Evolutionary conservation across 64 coral and sea anemone species (phyloP), one percentile per base, ranked within the genome.

Genomic region (Dendronephthya gigantea): DNA sequence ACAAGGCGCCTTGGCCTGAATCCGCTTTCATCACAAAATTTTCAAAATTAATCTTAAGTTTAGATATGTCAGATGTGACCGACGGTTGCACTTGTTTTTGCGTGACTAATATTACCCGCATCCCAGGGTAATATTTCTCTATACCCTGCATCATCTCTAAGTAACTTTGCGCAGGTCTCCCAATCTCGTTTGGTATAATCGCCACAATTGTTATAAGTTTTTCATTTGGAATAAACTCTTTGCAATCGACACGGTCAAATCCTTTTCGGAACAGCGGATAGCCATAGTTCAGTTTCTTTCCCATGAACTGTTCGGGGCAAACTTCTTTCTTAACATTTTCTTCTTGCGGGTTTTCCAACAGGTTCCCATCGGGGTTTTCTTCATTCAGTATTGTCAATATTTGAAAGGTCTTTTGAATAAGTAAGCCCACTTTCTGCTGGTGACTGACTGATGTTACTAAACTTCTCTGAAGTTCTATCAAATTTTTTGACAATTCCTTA

Each of bases 181-280:
- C 29, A n/a, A n/a, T 6, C 19, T 30, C 82, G 34, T 65, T 82
- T 7, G 1, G 34, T 62, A 48, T 82, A 40, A 72, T 84, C 65
- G 88, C 68, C 79, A 91, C 39, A 35, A 84, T 33, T 36, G 94
- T 93, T 10, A 97, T 82, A 39, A 97, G 89, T 40, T 87, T 83
- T 39, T 81, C 58, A 29, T 86, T 83, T n/a, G 94, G 94, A 59
- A 91, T 70, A 81, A 49, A 89, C 11, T 91, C 40, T 16, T 88
- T 87, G 40, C 94, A 97, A 48, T 97, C 90, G 37, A 89, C 6
- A 39, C 85, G 68, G 22, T 35, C 49, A 40, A 97, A 97, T 29
- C 94, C 94, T 66, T 48, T 93, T 22, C 94, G 84, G 56, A 97
- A 97, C 31, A 62, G 93, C 0, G 94, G 94, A 28, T 93, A 97